A percentile compares a stretch with the other conserved stretches of the same genome.
These are phyloP conservation scores for Marronus borbonicus DNA, from an alignment of 2,888 invertebrate genomes.

Conservation along the genomic window DNA sequence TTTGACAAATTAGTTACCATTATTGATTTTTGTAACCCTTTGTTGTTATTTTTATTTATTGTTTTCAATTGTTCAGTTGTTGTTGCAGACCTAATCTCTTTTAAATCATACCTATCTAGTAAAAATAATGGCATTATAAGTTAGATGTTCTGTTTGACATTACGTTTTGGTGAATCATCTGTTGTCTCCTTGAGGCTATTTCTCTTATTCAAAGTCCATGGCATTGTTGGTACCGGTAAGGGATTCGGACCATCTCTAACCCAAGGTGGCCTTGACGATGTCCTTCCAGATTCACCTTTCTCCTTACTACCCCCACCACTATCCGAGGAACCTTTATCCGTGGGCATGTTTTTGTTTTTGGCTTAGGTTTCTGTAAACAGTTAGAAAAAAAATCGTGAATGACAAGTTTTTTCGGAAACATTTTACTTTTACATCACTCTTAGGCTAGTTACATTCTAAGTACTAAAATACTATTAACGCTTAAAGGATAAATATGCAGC, in stretches of 20 bases:
- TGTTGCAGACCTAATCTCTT: too few species aligned
- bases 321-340: slow-evolving; percentile 70
- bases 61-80: too few species aligned
- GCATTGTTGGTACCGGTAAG: slow-evolving; percentile 73
- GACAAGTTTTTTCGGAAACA: too few species aligned
- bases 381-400: background rate
- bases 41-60: too few species aligned
- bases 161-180: slow-evolving; percentile 51
- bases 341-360: slow-evolving; percentile 71
- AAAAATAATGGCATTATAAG: too few species aligned
- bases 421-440: too few species aligned
- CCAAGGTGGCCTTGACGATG: slow-evolving; percentile 77
- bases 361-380: slow-evolving; percentile 11
- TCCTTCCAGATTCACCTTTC: slow-evolving; percentile 66
- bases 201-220: slow-evolving; percentile 77
- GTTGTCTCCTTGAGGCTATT: slow-evolving; percentile 53
- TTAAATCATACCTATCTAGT: too few species aligned
- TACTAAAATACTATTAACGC: too few species aligned
- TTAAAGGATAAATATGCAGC: background rate
- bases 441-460: background rate
- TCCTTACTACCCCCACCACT: slow-evolving; percentile 73
- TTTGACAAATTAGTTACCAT: too few species aligned
- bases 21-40: too few species aligned
- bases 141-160: background rate
- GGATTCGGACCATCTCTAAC: slow-evolving; percentile 79